Evolutionary conservation across 2,888 invertebrate genomes (phyloP).

Genomic region (Iphiclides podalirius): DNA sequence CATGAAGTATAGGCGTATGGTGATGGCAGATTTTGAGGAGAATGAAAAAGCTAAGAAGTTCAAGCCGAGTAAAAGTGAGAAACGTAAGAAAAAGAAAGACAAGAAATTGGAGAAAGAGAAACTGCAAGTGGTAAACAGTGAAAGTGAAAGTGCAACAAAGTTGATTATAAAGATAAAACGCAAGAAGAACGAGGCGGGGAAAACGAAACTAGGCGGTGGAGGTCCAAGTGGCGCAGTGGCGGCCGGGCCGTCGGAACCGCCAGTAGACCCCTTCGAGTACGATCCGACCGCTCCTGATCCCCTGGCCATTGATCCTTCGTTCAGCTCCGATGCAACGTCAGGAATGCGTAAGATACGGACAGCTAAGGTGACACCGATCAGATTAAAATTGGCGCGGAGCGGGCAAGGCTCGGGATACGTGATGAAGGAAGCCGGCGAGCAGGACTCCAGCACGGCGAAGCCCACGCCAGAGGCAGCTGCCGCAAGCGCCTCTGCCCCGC

Average conservation of each 20-base stretch:
- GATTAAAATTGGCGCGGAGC: slow-evolving; percentile 90
- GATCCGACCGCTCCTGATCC: slow-evolving; percentile 70
- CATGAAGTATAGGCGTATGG: slow-evolving; percentile 91
- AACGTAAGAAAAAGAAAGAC: slow-evolving; percentile 75
- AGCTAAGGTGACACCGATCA: slow-evolving; percentile 87
- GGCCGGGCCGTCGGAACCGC: slow-evolving; percentile 48
- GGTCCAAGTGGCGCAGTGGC: slow-evolving; percentile 40
- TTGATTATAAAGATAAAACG: slow-evolving; percentile 87
- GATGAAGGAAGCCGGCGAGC: slow-evolving; percentile 69
- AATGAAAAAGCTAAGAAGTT: slow-evolving; percentile 79
- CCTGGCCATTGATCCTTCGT: slow-evolving; percentile 65
- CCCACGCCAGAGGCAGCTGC: slow-evolving; percentile 32
- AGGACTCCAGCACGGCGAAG: slow-evolving; percentile 29
- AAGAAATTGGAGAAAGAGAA: slow-evolving; percentile 79
- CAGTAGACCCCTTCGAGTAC: slow-evolving; percentile 69
- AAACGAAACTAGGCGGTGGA: slow-evolving; percentile 42
- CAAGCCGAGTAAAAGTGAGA: slow-evolving; percentile 63
- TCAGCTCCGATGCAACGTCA: slow-evolving; percentile 59
- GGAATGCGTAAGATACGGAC: slow-evolving; percentile 81
- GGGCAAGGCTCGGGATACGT: slow-evolving; percentile 87
- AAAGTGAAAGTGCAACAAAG: slow-evolving; percentile 84
- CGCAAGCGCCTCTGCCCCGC: slow-evolving; percentile 30
- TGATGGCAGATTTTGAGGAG: slow-evolving; percentile 91
- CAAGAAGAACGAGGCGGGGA: slow-evolving; percentile 59
- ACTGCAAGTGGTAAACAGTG: slow-evolving; percentile 66